Evolutionary conservation across 2,888 invertebrate species (phyloP).

Genomic region (Blastobasis lacticolella): DNA sequence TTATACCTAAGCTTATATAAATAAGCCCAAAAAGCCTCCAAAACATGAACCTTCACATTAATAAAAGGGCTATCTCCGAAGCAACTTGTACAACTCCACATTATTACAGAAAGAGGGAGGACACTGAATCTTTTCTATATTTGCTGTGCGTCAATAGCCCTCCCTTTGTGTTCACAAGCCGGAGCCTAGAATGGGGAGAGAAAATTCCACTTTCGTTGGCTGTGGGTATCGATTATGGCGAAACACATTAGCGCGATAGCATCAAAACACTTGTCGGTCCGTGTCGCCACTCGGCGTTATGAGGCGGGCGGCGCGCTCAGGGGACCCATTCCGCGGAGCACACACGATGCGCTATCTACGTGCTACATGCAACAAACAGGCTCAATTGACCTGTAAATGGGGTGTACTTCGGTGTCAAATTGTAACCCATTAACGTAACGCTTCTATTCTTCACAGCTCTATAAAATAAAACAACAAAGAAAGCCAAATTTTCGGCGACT

Average conservation of each 20-base stretch:
- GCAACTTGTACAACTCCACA: too few species aligned
- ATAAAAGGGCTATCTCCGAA: too few species aligned
- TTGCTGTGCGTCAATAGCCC: conserved; percentile 19
- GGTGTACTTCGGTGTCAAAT: too few species aligned
- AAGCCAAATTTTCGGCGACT: too few species aligned
- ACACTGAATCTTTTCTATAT: not conserved
- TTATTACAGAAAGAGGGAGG: too few species aligned
- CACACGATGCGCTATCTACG: conserved; percentile 7
- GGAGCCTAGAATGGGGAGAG: conserved; percentile 7
- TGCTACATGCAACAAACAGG: not conserved
- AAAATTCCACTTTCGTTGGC: conserved; percentile 26
- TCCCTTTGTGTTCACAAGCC: conserved; percentile 19
- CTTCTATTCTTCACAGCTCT: too few species aligned
- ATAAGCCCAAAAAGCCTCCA: too few species aligned
- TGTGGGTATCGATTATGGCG: conserved; percentile 40
- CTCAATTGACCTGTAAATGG: too few species aligned
- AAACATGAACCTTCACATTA: too few species aligned
- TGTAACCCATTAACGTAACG: too few species aligned
- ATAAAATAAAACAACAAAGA: too few species aligned
- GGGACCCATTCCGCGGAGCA: conserved; percentile 18
- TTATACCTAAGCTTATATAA: too few species aligned
- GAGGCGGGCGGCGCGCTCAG: conserved; percentile 24
- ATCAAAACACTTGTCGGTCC: conserved; percentile 51
- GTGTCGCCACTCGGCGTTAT: conserved; percentile 42
- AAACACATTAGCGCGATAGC: conserved; percentile 54